Evolutionary conservation across 2,888 invertebrate genomes (phyloP).

Genomic region (Argynnis bischoffii): DNA sequence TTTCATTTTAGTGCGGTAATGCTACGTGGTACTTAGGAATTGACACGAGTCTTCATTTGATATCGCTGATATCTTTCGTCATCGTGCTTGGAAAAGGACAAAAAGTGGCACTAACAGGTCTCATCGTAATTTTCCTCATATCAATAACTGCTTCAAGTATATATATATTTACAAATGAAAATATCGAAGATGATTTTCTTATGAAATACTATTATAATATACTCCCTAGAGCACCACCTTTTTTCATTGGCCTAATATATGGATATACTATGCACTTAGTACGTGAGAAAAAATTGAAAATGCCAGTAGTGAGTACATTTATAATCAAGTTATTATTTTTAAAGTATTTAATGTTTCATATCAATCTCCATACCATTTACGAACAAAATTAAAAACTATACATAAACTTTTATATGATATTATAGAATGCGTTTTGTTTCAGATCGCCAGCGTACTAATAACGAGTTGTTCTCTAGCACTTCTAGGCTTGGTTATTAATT

Average conservation of each 20-base stretch:
- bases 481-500: neutral
- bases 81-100: slow-evolving; percentile 43
- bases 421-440: neutral
- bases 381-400: too few species aligned
- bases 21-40: slow-evolving; percentile 46
- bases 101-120: slow-evolving; percentile 38
- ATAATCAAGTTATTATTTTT: neutral
- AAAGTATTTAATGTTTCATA: too few species aligned
- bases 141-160: slow-evolving; percentile 45
- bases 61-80: slow-evolving; percentile 46
- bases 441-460: neutral
- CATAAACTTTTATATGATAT: neutral
- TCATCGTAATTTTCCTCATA: slow-evolving; percentile 32
- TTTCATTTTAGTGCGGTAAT: slow-evolving; percentile 43
- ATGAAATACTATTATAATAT: slow-evolving; percentile 57
- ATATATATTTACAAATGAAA: slow-evolving; percentile 27
- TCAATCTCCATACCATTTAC: too few species aligned
- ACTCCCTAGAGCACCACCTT: slow-evolving; percentile 55
- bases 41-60: slow-evolving; percentile 46
- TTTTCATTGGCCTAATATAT: slow-evolving; percentile 53
- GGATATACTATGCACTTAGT: slow-evolving; percentile 66
- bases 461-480: neutral
- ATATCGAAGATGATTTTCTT: neutral
- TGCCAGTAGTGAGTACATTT: slow-evolving; percentile 42
- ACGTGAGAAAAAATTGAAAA: slow-evolving; percentile 42